phyloP scores from a whole-genome alignment of 1,140 invertebrate genomes.

The Heliconius eleuchia region DNA sequence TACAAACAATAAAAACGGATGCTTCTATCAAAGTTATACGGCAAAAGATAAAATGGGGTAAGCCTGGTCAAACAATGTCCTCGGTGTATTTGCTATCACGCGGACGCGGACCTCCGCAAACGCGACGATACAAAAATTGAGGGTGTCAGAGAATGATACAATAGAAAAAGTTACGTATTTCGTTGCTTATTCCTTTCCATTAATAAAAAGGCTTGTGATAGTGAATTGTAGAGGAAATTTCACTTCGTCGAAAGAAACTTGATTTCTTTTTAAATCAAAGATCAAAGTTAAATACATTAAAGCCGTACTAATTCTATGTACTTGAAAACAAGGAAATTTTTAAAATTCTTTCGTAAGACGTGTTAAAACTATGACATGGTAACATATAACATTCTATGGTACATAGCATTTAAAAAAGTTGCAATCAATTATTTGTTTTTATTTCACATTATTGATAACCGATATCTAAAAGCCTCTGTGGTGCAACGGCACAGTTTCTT shows the following conservation, averaged over 20 bases:
- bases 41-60: slow-evolving; percentile 1
- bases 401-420: too few species aligned
- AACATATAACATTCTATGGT: too few species aligned
- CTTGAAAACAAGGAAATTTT: neutral
- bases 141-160: slow-evolving; percentile 2
- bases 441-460: too few species aligned
- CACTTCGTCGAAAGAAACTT: neutral
- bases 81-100: neutral
- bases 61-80: slow-evolving; percentile 7
- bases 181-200: neutral
- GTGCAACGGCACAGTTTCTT: too few species aligned
- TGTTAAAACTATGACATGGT: too few species aligned
- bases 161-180: neutral
- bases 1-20: neutral
- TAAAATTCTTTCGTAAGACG: neutral
- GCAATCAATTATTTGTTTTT: too few species aligned
- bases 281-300: neutral
- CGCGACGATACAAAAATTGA: neutral
- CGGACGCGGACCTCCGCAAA: neutral
- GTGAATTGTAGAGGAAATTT: neutral
- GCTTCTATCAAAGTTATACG: neutral
- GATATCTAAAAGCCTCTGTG: too few species aligned
- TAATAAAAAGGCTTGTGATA: neutral
- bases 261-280: neutral
- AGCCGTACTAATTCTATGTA: too few species aligned